These are phyloP conservation scores for Colletes gigas DNA, from an alignment of 1,140 invertebrate genomes.

Conservation along the genomic window DNA sequence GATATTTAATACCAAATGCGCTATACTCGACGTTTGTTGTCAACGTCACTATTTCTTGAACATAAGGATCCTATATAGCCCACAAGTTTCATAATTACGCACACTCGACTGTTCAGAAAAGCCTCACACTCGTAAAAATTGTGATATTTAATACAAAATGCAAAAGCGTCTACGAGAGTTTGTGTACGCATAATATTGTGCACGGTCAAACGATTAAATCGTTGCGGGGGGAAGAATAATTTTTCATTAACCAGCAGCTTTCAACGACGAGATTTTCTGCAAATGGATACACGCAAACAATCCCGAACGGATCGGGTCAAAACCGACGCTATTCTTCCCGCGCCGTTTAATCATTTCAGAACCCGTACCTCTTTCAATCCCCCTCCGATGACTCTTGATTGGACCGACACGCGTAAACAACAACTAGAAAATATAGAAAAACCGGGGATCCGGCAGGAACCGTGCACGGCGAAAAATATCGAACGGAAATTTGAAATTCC, in stretches of 20 bases:
- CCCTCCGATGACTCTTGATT: not conserved
- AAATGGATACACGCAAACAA: not conserved
- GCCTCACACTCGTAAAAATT: too few relatives aligned
- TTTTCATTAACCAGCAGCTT: not conserved
- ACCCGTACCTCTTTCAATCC: not conserved
- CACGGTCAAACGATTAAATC: not conserved
- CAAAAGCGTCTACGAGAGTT: too few relatives aligned
- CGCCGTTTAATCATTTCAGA: not conserved
- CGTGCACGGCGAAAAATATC: not conserved
- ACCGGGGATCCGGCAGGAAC: not conserved
- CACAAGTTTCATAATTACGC: too few relatives aligned
- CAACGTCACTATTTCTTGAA: too few relatives aligned
- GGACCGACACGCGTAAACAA: slow-evolving; percentile 11
- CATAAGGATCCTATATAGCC: too few relatives aligned
- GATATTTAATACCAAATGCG: too few relatives aligned
- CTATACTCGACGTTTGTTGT: too few relatives aligned
- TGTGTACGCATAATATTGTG: too few relatives aligned
- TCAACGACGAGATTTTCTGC: too few relatives aligned
- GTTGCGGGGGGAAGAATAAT: not conserved
- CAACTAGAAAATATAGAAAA: not conserved
- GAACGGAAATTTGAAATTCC: slow-evolving; percentile 26
- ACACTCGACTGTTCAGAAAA: too few relatives aligned
- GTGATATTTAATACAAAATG: too few relatives aligned
- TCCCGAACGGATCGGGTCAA: not conserved
- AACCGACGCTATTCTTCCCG: not conserved